Evolutionary conservation across 2,113 vertebrate species (phyloP).

Genomic region (Cariama cristata): DNA sequence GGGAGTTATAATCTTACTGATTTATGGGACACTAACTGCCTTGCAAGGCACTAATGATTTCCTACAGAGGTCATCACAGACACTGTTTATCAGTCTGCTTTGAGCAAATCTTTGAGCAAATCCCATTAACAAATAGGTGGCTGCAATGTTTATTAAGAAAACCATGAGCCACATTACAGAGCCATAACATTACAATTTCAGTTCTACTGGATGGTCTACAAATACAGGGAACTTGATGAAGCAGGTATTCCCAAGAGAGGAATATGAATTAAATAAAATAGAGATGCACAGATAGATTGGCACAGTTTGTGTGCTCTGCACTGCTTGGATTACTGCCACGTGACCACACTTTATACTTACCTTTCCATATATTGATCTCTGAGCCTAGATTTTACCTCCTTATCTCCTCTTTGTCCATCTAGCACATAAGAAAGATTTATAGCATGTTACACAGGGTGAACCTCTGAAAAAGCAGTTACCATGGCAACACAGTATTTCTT

Average conservation of each 20-base stretch:
- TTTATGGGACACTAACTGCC: conserved; percentile 45
- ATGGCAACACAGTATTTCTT: conserved; percentile 61
- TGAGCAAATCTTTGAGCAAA: conserved; percentile 22
- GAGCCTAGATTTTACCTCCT: conserved; percentile 52
- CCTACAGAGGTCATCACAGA: conserved; percentile 38
- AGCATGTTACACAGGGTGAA: conserved; percentile 38
- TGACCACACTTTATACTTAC: conserved; percentile 6
- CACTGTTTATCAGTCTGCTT: conserved; percentile 41
- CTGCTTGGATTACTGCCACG: not conserved
- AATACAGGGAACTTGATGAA: not conserved
- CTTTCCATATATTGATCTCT: conserved; percentile 5
- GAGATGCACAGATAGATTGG: not conserved
- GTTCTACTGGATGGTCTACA: not conserved
- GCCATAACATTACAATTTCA: not conserved
- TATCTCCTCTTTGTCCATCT: conserved; percentile 51
- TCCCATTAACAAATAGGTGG: conserved; percentile 33
- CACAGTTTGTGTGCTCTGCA: not conserved
- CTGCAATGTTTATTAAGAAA: conserved; percentile 39
- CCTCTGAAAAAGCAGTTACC: conserved; percentile 60
- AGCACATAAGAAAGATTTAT: conserved; percentile 55
- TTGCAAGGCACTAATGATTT: not conserved
- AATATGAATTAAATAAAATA: not conserved
- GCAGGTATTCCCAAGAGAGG: not conserved
- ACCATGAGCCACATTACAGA: not conserved
- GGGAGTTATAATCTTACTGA: conserved; percentile 11